phyloP scores from a whole-genome alignment of 1,140 invertebrate genomes.

The Solenopsis fugax region DNA sequence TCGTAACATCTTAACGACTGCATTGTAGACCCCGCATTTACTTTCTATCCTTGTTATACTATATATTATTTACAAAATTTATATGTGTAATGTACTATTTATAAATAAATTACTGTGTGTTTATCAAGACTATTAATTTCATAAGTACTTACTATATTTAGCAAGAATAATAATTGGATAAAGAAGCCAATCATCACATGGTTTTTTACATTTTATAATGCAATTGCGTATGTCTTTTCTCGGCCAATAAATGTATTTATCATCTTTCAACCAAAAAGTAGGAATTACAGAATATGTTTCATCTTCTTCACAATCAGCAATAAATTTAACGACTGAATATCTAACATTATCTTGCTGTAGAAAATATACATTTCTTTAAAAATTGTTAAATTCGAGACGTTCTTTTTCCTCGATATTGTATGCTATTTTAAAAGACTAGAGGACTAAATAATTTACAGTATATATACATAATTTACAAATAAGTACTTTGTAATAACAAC shows the following conservation, averaged over 20 bases:
- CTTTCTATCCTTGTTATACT: too few species aligned
- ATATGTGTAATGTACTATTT: too few species aligned
- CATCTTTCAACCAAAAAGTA: constrained; percentile 18
- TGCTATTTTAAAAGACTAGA: background rate
- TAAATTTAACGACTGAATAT: constrained; percentile 19
- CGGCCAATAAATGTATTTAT: background rate
- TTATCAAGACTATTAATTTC: background rate
- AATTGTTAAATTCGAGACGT: background rate
- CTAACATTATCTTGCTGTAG: background rate
- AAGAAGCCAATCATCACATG: background rate
- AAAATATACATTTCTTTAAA: background rate
- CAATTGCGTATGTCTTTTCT: background rate
- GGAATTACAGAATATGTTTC: constrained; percentile 4
- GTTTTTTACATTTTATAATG: constrained; percentile 8
- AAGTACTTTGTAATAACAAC: background rate
- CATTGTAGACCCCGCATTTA: too few species aligned
- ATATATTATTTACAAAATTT: too few species aligned
- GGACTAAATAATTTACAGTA: background rate
- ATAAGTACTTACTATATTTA: constrained; percentile 15
- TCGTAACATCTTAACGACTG: too few species aligned
- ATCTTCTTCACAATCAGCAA: background rate
- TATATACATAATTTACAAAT: background rate
- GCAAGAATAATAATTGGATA: background rate
- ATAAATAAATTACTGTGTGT: too few species aligned
- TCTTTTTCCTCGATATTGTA: background rate